Percentiles rank a stretch among this genome's conserved stretches.
Conservation (phyloP, 2,797 vertebrate species). For the Crocidura indochinensis region DNA sequence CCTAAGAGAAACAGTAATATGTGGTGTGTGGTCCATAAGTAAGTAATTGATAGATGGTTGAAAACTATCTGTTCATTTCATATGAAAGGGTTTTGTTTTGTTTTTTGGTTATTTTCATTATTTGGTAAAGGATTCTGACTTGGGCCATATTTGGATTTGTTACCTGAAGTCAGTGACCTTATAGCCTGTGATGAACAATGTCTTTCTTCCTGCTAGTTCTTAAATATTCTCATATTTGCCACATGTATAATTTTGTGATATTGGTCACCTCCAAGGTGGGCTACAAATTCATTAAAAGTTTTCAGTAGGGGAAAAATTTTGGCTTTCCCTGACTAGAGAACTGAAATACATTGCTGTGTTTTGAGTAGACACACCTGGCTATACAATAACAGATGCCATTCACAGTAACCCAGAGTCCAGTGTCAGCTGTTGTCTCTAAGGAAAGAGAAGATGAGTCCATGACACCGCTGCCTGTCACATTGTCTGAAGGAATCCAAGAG, state of each 20-base stretch:
- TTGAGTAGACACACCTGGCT: neutral
- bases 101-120: neutral
- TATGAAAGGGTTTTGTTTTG: neutral
- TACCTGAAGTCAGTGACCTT: neutral
- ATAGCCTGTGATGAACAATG: neutral
- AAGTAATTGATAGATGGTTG: conserved; percentile 7
- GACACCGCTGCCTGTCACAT: neutral
- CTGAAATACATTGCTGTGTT: neutral
- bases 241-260: neutral
- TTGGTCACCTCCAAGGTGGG: conserved; percentile 12
- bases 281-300: neutral
- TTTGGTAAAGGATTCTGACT: conserved; percentile 21
- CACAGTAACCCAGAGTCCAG: neutral
- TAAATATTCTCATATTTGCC: conserved; percentile 16
- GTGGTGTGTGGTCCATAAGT: too few species aligned
- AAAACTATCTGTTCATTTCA: neutral
- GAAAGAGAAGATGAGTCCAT: neutral
- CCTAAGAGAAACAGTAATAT: neutral
- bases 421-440: neutral
- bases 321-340: neutral
- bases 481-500: neutral
- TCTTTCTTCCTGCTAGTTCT: neutral
- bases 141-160: conserved; percentile 24
- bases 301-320: neutral
- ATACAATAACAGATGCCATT: neutral